Percentiles rank a stretch among this genome's conserved stretches.
phyloP scores from a whole-genome alignment of 2,113 vertebrate species.

The Rhynchomys soricoides region DNA sequence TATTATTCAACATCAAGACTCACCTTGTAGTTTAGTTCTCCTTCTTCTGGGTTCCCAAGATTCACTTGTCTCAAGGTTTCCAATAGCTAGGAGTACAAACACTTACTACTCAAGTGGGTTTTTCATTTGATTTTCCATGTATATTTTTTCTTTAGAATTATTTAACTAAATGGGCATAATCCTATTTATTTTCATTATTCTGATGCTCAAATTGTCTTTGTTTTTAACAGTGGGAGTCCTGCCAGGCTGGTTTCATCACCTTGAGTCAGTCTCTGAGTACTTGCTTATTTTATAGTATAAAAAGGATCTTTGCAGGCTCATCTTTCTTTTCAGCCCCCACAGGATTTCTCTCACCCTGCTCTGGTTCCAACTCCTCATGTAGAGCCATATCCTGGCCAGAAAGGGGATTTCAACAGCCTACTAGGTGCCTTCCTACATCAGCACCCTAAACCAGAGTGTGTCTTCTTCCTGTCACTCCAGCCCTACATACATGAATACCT shows the following conservation, averaged over 20 bases:
- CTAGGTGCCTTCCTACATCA: not conserved
- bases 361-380: not conserved
- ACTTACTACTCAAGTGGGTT: not conserved
- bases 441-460: not conserved
- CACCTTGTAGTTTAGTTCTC: not conserved
- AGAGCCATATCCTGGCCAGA: not conserved
- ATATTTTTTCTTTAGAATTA: not conserved
- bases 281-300: not conserved
- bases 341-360: not conserved
- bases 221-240: not conserved
- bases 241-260: not conserved
- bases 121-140: not conserved
- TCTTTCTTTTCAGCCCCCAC: not conserved
- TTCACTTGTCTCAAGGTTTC: not conserved
- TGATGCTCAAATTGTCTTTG: not conserved
- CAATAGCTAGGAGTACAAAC: not conserved
- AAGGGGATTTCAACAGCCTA: not conserved
- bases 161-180: constrained; percentile 38
- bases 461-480: not conserved
- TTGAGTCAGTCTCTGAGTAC: not conserved
- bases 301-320: not conserved
- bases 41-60: not conserved
- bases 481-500: not conserved
- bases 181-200: constrained; percentile 25
- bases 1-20: not conserved